These are phyloP conservation scores for Macropodus opercularis DNA, from an alignment of 2,797 vertebrate genomes.

Conservation along the genomic window DNA sequence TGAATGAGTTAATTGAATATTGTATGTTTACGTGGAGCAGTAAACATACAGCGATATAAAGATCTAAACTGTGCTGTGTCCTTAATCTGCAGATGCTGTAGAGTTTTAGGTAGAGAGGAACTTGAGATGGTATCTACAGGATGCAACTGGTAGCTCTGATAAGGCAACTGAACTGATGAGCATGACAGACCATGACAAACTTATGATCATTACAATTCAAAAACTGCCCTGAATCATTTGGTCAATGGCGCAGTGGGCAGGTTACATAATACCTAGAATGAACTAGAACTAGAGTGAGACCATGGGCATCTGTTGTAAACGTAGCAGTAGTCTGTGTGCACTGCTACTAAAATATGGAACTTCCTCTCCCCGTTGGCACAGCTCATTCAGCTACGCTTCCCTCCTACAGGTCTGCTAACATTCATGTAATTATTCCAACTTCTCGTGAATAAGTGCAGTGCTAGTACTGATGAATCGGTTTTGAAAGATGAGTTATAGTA, in stretches of 20 bases:
- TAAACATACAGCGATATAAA: background rate
- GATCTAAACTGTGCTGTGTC: too few relatives aligned
- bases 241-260: background rate
- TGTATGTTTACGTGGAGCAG: background rate
- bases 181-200: background rate
- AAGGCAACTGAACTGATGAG: background rate
- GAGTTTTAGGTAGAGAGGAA: background rate
- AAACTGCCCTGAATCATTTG: background rate
- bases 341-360: too few relatives aligned
- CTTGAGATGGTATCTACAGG: constrained; percentile 25
- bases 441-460: too few relatives aligned
- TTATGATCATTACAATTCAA: background rate
- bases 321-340: too few relatives aligned
- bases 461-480: too few relatives aligned
- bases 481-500: too few relatives aligned
- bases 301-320: background rate
- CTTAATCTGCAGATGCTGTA: background rate
- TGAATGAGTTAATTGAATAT: too few relatives aligned
- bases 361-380: too few relatives aligned
- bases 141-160: background rate
- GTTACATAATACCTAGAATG: background rate
- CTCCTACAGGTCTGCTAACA: too few relatives aligned
- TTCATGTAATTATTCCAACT: too few relatives aligned
- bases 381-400: too few relatives aligned
- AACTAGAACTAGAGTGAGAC: too few relatives aligned